Percentiles rank a stretch among this genome's conserved stretches.
These are phyloP conservation scores for Progne subis DNA, from an alignment of 2,113 vertebrate species.

Conservation along the genomic window DNA sequence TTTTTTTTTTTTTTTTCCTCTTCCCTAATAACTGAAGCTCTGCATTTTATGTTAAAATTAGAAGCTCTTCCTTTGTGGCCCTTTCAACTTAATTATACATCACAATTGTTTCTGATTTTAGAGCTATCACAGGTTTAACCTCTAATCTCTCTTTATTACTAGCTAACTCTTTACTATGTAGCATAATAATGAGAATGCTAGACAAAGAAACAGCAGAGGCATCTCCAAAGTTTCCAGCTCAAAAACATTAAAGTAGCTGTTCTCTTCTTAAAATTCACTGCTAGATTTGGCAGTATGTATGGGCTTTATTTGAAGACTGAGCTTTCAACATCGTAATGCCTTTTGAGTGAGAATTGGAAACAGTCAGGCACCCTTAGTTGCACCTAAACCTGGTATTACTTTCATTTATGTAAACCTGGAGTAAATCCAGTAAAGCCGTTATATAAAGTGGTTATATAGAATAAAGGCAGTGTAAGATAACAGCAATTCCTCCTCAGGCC, in stretches of 20 bases:
- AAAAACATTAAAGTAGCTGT: background rate
- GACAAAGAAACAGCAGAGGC: background rate
- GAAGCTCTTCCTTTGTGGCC: constrained; percentile 29
- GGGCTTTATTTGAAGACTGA: background rate
- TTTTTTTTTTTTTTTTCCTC: background rate
- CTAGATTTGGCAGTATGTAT: background rate
- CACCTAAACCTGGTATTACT: background rate
- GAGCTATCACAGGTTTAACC: constrained; percentile 35
- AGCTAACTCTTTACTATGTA: constrained; percentile 14
- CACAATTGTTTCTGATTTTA: constrained; percentile 56
- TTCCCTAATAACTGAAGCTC: background rate
- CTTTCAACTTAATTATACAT: constrained; percentile 69
- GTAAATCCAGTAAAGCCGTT: background rate
- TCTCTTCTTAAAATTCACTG: background rate
- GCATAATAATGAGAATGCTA: constrained; percentile 11
- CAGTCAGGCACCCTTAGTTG: background rate
- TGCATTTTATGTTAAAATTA: constrained; percentile 61
- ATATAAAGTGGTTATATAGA: background rate
- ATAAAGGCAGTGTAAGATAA: background rate
- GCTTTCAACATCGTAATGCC: background rate
- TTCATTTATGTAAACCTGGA: background rate
- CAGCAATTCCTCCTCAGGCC: background rate
- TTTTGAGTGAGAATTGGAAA: background rate
- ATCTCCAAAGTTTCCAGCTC: background rate
- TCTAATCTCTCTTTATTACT: constrained; percentile 20